Percentiles rank a stretch among this genome's conserved stretches.
Conservation (phyloP, 37 sponge, comb jelly and placozoan species). For the Beroe forskalii region DNA sequence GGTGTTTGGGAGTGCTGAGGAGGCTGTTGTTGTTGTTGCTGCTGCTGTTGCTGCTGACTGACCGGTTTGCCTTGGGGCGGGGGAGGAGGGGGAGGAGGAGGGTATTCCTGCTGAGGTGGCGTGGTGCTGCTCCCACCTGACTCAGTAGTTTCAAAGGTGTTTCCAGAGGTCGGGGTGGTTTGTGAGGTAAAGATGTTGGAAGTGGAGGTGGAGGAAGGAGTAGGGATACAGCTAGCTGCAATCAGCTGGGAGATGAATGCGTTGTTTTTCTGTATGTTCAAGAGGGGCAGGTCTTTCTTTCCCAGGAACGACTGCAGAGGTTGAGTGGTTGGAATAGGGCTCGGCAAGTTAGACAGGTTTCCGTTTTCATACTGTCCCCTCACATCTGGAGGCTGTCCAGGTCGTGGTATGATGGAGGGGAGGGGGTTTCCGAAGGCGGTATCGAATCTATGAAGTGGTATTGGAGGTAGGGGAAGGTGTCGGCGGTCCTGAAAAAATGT, state of each 20-base stretch:
- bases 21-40: not conserved
- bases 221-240: slow-evolving; percentile 61
- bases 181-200: slow-evolving; percentile 62
- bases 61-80: not conserved
- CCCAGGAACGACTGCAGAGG: slow-evolving; percentile 52
- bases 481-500: slow-evolving; percentile 56
- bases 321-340: slow-evolving; percentile 62
- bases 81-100: slow-evolving; percentile 61
- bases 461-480: slow-evolving; percentile 45
- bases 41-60: not conserved
- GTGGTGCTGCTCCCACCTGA: slow-evolving; percentile 23
- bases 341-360: slow-evolving; percentile 45
- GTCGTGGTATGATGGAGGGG: slow-evolving; percentile 60
- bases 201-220: slow-evolving; percentile 42
- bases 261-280: slow-evolving; percentile 59
- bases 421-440: slow-evolving; percentile 65
- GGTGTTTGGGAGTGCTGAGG: slow-evolving; percentile 34
- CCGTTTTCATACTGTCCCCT: slow-evolving; percentile 62
- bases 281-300: slow-evolving; percentile 41
- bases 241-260: slow-evolving; percentile 55
- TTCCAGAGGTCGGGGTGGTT: slow-evolving; percentile 51
- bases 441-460: slow-evolving; percentile 59
- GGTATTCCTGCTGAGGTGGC: not conserved
- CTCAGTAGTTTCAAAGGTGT: slow-evolving; percentile 41
- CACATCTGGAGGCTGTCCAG: slow-evolving; percentile 41